Percentiles rank a stretch among this genome's conserved stretches.
phyloP scores from a whole-genome alignment of 2,888 invertebrate genomes.

The Sinotaia quadrata region DNA sequence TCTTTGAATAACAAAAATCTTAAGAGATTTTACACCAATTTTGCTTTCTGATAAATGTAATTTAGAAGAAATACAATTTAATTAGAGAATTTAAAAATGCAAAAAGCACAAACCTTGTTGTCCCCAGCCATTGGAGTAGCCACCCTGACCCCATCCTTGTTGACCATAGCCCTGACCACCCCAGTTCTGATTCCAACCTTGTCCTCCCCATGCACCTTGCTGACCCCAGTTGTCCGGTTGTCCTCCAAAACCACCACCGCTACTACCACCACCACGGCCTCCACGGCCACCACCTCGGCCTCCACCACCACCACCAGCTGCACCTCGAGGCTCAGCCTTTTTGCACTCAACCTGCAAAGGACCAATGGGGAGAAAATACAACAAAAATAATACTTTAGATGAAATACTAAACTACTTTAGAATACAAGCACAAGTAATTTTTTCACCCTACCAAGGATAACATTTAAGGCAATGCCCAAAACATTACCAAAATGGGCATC shows the following conservation, averaged over 20 bases:
- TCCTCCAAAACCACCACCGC: conserved; percentile 21
- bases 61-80: too few species aligned
- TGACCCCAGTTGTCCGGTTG: not conserved
- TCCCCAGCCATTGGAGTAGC: conserved; percentile 18
- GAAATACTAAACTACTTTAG: not conserved
- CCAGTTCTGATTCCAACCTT: conserved; percentile 21
- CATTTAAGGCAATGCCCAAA: too few species aligned
- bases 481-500: too few species aligned
- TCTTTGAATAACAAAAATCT: too few species aligned
- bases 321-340: conserved; percentile 36
- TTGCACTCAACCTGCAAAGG: conserved; percentile 40
- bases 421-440: not conserved
- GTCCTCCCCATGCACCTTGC: conserved; percentile 10
- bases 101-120: too few species aligned
- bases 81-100: too few species aligned
- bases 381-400: too few species aligned
- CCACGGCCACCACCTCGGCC: conserved; percentile 21
- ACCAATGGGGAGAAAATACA: not conserved
- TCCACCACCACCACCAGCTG: conserved; percentile 34
- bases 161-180: conserved; percentile 18
- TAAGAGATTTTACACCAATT: too few species aligned
- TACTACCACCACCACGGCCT: conserved; percentile 14
- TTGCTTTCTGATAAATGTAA: too few species aligned
- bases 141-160: conserved; percentile 27
- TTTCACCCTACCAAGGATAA: not conserved